phyloP scores from a whole-genome alignment of 2,888 invertebrate genomes.

The Phaedon cochleariae region DNA sequence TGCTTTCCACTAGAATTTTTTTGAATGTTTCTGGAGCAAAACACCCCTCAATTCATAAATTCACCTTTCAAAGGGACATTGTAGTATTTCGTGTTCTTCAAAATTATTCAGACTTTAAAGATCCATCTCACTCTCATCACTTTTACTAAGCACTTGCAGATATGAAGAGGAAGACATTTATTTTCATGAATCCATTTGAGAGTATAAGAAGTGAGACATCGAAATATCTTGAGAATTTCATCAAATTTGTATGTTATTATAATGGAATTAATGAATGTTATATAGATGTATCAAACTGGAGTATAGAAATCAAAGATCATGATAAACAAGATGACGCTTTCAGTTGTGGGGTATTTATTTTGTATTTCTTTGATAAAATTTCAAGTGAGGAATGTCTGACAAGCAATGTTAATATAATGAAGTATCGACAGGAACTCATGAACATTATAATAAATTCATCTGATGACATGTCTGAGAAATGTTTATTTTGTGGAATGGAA shows the following conservation, averaged over 20 bases:
- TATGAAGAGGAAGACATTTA: constrained; percentile 4
- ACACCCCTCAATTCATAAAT: not conserved
- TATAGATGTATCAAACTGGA: constrained; percentile 1
- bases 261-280: not conserved
- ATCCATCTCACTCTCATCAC: constrained; percentile 6
- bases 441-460: not conserved
- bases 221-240: constrained; percentile 2
- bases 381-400: not conserved
- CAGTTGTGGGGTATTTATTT: constrained; percentile 10
- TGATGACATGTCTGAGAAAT: constrained; percentile 7
- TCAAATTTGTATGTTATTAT: not conserved
- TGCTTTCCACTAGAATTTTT: constrained; percentile 10
- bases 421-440: constrained; percentile 2
- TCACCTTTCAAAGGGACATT: not conserved
- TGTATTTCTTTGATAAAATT: constrained; percentile 13
- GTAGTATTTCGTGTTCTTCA: constrained; percentile 4
- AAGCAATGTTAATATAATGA: constrained; percentile 4
- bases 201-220: constrained; percentile 9
- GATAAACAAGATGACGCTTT: constrained; percentile 1
- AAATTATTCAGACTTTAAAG: not conserved
- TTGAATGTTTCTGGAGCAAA: not conserved
- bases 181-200: constrained; percentile 12
- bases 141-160: constrained; percentile 18
- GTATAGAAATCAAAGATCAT: constrained; percentile 3
- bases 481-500: constrained; percentile 7